A percentile compares a stretch with the other conserved stretches of the same genome.
Evolutionary conservation across 2,797 vertebrate species (phyloP).

Genomic region (Rallus crepitans): DNA sequence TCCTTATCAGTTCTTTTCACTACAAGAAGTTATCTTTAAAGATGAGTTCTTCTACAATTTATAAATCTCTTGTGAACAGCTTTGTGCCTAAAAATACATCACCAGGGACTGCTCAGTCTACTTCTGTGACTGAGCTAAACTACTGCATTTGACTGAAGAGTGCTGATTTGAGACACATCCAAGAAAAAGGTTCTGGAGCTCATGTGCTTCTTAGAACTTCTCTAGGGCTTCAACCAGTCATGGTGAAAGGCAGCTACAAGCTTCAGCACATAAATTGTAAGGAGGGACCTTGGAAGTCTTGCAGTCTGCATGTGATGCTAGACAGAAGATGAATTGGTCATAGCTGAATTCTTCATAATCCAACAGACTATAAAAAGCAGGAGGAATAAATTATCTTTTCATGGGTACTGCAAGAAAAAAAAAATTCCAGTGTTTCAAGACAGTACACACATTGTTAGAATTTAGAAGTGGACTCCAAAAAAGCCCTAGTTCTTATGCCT

Average conservation of each 20-base stretch:
- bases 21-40: too few species aligned
- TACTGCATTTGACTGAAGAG: not conserved
- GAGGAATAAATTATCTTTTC: not conserved
- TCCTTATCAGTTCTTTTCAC: too few species aligned
- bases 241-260: not conserved
- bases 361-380: not conserved
- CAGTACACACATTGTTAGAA: not conserved
- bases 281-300: not conserved
- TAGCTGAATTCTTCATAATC: not conserved
- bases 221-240: not conserved
- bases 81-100: not conserved
- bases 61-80: not conserved
- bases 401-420: not conserved
- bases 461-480: not conserved
- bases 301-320: not conserved
- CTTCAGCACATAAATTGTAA: fast-evolving
- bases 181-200: not conserved
- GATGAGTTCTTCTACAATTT: not conserved
- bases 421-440: not conserved
- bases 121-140: not conserved
- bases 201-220: fast-evolving
- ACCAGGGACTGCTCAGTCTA: fast-evolving
- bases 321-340: not conserved
- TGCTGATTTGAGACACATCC: not conserved
- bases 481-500: not conserved